Evolutionary conservation across 2,113 vertebrate genomes (phyloP).

Genomic region (Cephalopholis sonnerati): DNA sequence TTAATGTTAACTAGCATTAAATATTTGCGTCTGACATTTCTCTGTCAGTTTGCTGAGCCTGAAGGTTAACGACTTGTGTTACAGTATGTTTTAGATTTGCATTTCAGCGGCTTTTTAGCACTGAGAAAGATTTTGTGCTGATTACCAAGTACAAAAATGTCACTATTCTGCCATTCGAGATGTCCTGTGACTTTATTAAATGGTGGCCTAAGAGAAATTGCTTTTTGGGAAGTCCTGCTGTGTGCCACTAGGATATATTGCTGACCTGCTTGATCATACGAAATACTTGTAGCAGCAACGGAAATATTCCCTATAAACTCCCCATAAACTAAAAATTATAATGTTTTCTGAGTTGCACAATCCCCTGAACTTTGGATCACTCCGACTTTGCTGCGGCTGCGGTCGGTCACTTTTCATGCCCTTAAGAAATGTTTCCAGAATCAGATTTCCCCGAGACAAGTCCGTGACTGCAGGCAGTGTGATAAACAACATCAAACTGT

Average conservation of each 20-base stretch:
- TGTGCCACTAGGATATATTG: not conserved
- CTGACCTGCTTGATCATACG: no score
- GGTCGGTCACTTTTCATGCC: conserved; percentile 53
- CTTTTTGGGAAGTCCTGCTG: not conserved
- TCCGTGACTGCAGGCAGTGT: conserved; percentile 53
- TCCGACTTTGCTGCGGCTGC: conserved; percentile 22
- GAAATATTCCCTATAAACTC: not conserved
- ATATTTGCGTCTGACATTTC: no score
- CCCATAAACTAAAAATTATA: not conserved
- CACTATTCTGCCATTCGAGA: no score
- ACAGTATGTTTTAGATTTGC: no score
- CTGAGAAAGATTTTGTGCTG: no score
- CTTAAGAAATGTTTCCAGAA: conserved; percentile 67
- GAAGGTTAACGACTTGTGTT: not conserved
- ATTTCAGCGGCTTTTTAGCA: no score
- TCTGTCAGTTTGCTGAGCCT: not conserved
- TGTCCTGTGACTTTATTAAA: no score
- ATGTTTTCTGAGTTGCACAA: not conserved
- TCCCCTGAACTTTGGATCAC: conserved; percentile 16
- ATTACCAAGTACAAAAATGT: no score
- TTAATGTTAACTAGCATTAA: no score
- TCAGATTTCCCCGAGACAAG: conserved; percentile 52
- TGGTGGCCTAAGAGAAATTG: not conserved
- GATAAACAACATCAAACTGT: conserved; percentile 74
- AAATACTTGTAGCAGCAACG: no score